Percentiles rank a stretch among this genome's conserved stretches.
Evolutionary conservation across 2,797 vertebrate genomes (phyloP).

Genomic region (Presbytis comata): DNA sequence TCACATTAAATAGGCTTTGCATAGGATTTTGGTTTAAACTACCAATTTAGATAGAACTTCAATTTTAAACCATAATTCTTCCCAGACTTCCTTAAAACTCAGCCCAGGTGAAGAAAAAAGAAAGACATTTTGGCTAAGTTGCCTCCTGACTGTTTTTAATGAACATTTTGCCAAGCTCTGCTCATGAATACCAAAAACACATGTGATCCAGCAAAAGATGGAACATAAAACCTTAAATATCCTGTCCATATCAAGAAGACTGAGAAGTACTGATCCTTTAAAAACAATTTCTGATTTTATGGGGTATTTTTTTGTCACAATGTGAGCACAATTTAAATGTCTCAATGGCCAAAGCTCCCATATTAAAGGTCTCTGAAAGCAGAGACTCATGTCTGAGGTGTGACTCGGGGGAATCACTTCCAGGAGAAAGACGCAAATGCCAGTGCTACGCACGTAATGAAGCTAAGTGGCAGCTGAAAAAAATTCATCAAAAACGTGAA

Average conservation of each 20-base stretch:
- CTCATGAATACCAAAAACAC: background rate
- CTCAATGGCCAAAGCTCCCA: background rate
- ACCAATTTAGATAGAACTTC: slow-evolving; percentile 32
- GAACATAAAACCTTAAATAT: background rate
- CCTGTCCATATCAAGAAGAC: background rate
- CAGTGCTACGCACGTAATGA: background rate
- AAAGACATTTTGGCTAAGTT: background rate
- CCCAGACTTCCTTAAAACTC: slow-evolving; percentile 48
- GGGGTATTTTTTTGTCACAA: background rate
- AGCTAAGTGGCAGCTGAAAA: background rate
- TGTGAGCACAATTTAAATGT: background rate
- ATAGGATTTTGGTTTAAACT: slow-evolving; percentile 24
- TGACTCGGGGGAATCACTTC: background rate
- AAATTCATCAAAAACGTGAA: background rate
- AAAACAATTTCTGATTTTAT: background rate
- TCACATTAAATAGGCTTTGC: background rate
- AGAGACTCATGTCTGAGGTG: background rate
- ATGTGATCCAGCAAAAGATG: background rate
- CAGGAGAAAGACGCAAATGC: background rate
- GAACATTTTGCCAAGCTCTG: background rate
- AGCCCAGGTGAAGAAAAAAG: background rate
- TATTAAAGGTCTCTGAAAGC: background rate
- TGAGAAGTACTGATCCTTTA: background rate
- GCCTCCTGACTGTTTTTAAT: slow-evolving; percentile 15
- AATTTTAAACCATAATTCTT: slow-evolving; percentile 51